Evolutionary conservation across 2,113 vertebrate species (phyloP).

Genomic region (Rhipidura dahli): DNA sequence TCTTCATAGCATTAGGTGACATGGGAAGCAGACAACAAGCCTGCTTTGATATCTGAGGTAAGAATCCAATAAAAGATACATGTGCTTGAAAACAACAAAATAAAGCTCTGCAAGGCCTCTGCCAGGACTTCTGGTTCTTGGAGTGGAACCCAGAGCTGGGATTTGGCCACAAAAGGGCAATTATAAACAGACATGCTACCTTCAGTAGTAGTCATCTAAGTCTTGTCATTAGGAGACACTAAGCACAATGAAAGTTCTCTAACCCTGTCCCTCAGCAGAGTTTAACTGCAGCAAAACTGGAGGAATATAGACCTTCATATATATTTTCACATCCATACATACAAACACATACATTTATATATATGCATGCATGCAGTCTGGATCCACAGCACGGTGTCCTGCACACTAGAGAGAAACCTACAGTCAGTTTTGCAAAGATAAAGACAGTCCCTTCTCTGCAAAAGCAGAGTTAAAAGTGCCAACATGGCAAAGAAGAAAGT

Average conservation of each 20-base stretch:
- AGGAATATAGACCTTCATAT: neutral
- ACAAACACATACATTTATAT: rapidly evolving
- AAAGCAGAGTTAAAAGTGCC: neutral
- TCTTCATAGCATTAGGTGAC: neutral
- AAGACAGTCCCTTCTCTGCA: neutral
- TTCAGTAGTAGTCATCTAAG: neutral
- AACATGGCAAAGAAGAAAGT: rapidly evolving
- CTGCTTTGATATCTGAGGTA: neutral
- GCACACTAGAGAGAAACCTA: neutral
- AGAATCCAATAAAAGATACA: neutral
- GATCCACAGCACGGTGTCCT: neutral
- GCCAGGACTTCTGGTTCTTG: neutral
- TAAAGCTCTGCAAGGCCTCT: neutral
- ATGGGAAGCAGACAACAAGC: neutral
- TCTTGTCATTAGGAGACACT: neutral
- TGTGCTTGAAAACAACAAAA: neutral
- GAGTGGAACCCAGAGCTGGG: neutral
- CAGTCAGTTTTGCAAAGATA: neutral
- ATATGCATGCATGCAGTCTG: neutral
- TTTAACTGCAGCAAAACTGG: neutral
- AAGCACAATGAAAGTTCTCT: neutral
- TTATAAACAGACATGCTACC: neutral
- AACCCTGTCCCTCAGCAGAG: neutral
- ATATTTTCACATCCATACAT: neutral
- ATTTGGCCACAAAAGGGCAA: neutral